phyloP scores from a whole-genome alignment of 2,113 vertebrate genomes.

The Oenanthe oenanthe region DNA sequence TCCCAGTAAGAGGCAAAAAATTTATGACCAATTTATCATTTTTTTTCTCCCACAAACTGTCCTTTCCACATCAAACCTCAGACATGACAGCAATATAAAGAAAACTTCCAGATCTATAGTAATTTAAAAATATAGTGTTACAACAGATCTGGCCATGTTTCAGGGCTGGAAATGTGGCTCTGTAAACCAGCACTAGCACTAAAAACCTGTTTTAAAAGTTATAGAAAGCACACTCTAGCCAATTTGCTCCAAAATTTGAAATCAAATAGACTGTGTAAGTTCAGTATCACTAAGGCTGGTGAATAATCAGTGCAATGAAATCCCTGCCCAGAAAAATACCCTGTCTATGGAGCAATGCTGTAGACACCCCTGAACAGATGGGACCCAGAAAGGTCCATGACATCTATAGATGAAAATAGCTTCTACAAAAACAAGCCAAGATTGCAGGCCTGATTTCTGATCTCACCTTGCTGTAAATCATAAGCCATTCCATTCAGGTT shows the following conservation, averaged over 20 bases:
- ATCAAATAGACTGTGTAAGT: background rate
- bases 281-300: background rate
- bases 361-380: slow-evolving; percentile 39
- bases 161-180: background rate
- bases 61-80: background rate
- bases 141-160: no score
- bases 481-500: slow-evolving; percentile 27
- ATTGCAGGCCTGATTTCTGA: slow-evolving; percentile 3
- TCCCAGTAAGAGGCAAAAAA: background rate
- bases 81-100: background rate
- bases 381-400: slow-evolving; percentile 11
- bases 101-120: background rate
- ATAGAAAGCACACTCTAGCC: background rate
- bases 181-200: background rate
- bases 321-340: slow-evolving; percentile 63
- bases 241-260: slow-evolving; percentile 1
- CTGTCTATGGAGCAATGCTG: background rate
- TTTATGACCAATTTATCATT: background rate
- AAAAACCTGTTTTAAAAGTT: background rate
- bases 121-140: no score
- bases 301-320: slow-evolving; percentile 45
- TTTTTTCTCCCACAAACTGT: background rate
- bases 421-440: background rate
- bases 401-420: slow-evolving; percentile 36
- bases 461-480: slow-evolving; percentile 53